Base-by-base conservation (phyloP, 2,797 vertebrate species). In the Hylomyscus alleni region DNA sequence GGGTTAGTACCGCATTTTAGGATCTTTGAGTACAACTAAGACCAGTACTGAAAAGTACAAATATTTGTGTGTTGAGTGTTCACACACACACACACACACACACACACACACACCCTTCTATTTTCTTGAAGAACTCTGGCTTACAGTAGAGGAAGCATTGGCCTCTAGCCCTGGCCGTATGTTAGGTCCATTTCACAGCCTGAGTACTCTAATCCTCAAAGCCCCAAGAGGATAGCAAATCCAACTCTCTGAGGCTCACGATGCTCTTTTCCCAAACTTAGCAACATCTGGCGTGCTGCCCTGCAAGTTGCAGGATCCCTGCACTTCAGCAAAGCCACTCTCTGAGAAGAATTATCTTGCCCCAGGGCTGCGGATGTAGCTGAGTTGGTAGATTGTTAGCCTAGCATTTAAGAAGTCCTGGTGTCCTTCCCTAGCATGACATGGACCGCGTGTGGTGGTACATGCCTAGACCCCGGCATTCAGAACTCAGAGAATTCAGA, bases 21-120 rank as follows among this genome's bases (percentile, higher is more conserved):
- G 47, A 62, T 85, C 67, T 87, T 95, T 73, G 54, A 22, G 40
- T 47, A 11, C 77, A 47, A 82, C 24, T 75, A 56, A 94, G 90
- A 29, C 54, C 85, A 54, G 52, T 24, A 22, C 34, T 92, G 82
- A 69, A 88, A 96, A 91, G 58, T 65, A 24, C 75, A 69, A 12
- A 91, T 82, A 20, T 26, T 8, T 50, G 75, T 50, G 40, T 62
- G 31, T 60, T 34, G 26, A 65, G 60, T 47, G n/a, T 4, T 3
- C 19, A 54, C 52, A 37, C 78, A 19, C 50, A 19, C 40, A 29
- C 44, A 50, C 75, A 50, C 75, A 34, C 76, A 24, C 2, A 47
- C 0, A 50, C 75, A 44, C 73, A 50, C 75, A 34, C 76, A 24
- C 2, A 47, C 1, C 72, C 20, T 40, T 81, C 31, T 58, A 24